Conservation (phyloP, 2,113 vertebrate species). For the Vidua chalybeata region DNA sequence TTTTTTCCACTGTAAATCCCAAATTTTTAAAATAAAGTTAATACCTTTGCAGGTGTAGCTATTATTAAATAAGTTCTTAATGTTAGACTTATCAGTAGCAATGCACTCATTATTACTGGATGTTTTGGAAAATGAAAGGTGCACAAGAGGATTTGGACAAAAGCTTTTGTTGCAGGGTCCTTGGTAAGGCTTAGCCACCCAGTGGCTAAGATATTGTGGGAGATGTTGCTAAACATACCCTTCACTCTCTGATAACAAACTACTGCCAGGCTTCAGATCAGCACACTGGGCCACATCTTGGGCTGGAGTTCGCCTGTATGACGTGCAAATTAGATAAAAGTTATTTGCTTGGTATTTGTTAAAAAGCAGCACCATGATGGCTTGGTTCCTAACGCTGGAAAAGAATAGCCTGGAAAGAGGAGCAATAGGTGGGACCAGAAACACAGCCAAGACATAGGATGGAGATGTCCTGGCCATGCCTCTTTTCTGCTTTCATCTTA, state of each 20-base stretch:
- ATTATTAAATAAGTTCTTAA: background rate
- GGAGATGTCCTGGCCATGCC: background rate
- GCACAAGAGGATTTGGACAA: background rate
- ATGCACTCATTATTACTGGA: background rate
- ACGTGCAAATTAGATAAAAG: background rate
- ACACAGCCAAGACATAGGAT: background rate
- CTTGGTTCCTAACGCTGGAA: background rate
- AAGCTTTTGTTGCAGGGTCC: background rate
- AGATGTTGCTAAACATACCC: background rate
- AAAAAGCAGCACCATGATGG: background rate
- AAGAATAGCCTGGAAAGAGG: background rate
- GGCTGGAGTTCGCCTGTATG: rapidly evolving
- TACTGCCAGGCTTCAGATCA: background rate
- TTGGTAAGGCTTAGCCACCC: background rate
- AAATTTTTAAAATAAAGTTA: background rate
- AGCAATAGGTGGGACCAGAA: background rate
- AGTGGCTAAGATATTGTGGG: background rate
- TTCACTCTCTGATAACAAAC: background rate
- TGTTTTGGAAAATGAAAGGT: background rate
- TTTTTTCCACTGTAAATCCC: background rate
- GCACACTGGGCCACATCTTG: background rate
- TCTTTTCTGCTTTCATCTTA: background rate
- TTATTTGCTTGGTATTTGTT: background rate
- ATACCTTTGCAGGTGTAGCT: background rate
- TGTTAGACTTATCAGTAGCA: background rate